These are phyloP conservation scores for Columbina picui DNA, from an alignment of 2,113 vertebrate species.

Conservation along the genomic window DNA sequence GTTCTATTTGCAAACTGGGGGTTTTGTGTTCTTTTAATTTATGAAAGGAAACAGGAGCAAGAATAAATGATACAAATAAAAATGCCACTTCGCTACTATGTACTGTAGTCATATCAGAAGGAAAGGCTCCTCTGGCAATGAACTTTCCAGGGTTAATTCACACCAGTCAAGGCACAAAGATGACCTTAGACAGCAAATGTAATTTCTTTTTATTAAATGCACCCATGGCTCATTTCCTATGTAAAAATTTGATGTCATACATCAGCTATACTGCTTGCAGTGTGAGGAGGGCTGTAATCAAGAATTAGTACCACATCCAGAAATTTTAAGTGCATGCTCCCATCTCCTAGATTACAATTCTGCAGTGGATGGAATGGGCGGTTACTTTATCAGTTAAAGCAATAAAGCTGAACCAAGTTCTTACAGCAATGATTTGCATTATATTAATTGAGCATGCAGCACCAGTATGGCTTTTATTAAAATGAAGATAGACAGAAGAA, in stretches of 20 bases:
- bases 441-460: background rate
- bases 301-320: background rate
- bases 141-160: background rate
- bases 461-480: background rate
- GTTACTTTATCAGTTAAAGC: background rate
- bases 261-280: background rate
- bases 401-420: background rate
- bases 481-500: background rate
- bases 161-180: background rate
- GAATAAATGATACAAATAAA: background rate
- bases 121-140: background rate
- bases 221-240: background rate
- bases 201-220: background rate
- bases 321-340: background rate
- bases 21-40: background rate
- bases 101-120: background rate
- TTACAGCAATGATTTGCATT: background rate
- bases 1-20: background rate
- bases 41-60: background rate
- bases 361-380: fast-evolving
- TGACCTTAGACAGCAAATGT: background rate
- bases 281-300: background rate
- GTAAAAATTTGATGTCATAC: background rate
- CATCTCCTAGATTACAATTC: background rate
- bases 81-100: background rate